phyloP scores from a whole-genome alignment of 2,888 invertebrate genomes.

The Synergus laeviventris region DNA sequence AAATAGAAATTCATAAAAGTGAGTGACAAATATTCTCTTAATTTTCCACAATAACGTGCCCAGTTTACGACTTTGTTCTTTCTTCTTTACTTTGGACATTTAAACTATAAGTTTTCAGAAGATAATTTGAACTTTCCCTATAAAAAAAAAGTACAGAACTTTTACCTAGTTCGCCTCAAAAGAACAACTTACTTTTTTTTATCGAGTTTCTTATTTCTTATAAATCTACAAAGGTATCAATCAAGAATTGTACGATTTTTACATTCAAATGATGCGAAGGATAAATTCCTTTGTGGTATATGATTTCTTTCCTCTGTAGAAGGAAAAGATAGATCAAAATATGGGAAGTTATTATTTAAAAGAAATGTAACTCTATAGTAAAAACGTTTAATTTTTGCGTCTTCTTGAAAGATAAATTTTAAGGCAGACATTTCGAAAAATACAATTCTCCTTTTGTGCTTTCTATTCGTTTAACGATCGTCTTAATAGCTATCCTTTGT shows the following conservation, averaged over 20 bases:
- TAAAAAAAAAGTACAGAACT: neutral
- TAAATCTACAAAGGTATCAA: neutral
- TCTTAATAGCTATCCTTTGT: conserved; percentile 8
- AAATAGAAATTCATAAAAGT: neutral
- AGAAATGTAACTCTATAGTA: neutral
- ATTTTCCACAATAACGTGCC: neutral
- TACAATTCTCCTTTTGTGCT: neutral
- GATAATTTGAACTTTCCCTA: neutral
- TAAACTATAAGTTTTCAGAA: neutral
- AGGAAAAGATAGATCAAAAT: neutral
- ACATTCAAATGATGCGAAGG: too few species aligned
- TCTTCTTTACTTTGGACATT: neutral
- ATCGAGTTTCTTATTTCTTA: neutral
- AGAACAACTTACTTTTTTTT: neutral
- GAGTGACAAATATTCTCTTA: neutral
- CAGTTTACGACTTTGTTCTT: neutral
- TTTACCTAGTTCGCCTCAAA: neutral
- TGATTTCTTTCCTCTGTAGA: neutral
- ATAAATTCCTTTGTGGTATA: too few species aligned
- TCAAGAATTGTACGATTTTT: too few species aligned
- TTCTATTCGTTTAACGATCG: neutral
- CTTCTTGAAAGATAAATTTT: neutral
- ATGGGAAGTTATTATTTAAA: neutral
- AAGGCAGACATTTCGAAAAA: neutral
- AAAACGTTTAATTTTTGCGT: neutral